Conservation (phyloP, 2,113 vertebrate genomes). For the Dromas ardeola region DNA sequence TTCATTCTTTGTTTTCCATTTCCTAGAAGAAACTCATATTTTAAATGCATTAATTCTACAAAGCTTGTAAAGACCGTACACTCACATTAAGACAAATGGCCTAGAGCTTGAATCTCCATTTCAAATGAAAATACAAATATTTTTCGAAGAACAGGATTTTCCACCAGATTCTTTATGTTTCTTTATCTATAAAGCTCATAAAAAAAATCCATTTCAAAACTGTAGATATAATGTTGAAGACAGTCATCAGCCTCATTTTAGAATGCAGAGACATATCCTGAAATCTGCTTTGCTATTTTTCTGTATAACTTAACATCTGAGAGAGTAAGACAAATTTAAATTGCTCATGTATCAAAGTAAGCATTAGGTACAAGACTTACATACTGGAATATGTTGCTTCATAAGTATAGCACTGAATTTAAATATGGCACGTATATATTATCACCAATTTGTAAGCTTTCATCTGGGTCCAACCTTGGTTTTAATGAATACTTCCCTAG, state of each 20-base stretch:
- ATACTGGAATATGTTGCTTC: neutral
- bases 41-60: slow-evolving; percentile 40
- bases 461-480: neutral
- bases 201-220: neutral
- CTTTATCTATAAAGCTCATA: slow-evolving; percentile 12
- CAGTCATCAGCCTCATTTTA: slow-evolving; percentile 20
- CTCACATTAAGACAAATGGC: slow-evolving; percentile 40
- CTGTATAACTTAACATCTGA: slow-evolving; percentile 12
- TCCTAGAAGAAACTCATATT: slow-evolving; percentile 1
- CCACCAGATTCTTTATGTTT: slow-evolving; percentile 6
- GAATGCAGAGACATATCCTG: neutral
- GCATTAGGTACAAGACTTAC: neutral
- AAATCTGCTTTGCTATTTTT: slow-evolving; percentile 35
- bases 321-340: neutral
- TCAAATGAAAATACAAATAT: slow-evolving; percentile 41
- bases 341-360: slow-evolving; percentile 1
- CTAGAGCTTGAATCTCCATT: slow-evolving; percentile 40
- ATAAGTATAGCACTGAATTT: neutral
- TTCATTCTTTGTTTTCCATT: neutral
- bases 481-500: neutral
- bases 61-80: neutral
- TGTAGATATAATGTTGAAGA: neutral
- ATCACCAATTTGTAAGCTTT: neutral
- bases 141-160: slow-evolving; percentile 1
- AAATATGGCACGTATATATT: neutral